Evolutionary conservation across 92 coral and sea anemone genomes (phyloP), one percentile per base, ranked within the genome.

Genomic region (Epizoanthus fatuus): DNA sequence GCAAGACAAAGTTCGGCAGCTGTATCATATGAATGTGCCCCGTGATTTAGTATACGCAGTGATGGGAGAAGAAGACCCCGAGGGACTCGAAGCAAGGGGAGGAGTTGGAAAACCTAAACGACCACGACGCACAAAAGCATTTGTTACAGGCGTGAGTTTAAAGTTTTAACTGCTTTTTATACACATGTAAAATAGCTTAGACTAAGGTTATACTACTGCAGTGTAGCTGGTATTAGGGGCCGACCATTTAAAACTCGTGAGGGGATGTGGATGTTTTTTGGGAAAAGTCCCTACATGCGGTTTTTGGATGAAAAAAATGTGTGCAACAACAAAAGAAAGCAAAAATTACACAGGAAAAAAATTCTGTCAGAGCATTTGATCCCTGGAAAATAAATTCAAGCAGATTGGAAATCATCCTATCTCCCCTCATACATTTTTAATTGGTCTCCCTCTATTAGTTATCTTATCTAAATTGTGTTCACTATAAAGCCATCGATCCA

Each of bases 131-230:
- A 80, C 66, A 39, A 37, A 32, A 16, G 22, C 74, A 20, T 65
- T 65, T 63, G 85, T 80, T 38, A 64, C 74, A 80, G 75, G 76
- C 73, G 63, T 80, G 55, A 39, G 85, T 80, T 63, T 63, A 40
- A 44, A 59, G 84, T 60, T 79, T 60, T 60, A 79, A 79, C 25
- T 60, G 74, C 62, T 56, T 56, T 56, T 56, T 15, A 56, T 1
- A 15, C 62, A 56, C 62, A 56, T 56, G 62, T 56, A 56, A 15
- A 56, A 56, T 56, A 56, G 62, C 62, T 56, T 56, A 56, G 62
- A 56, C 62, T 56, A 56, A 56, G 17, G 62, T 13, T 56, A 56
- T 56, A 56, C 62, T 56, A 56, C 62, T 56, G 62, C 62, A 56
- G 62, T 56, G 62, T 56, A 15, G 62, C 62, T 56, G 62, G 20